Evolutionary conservation across 1,140 invertebrate species (phyloP).

Genomic region (Temnothorax curvispinosus): DNA sequence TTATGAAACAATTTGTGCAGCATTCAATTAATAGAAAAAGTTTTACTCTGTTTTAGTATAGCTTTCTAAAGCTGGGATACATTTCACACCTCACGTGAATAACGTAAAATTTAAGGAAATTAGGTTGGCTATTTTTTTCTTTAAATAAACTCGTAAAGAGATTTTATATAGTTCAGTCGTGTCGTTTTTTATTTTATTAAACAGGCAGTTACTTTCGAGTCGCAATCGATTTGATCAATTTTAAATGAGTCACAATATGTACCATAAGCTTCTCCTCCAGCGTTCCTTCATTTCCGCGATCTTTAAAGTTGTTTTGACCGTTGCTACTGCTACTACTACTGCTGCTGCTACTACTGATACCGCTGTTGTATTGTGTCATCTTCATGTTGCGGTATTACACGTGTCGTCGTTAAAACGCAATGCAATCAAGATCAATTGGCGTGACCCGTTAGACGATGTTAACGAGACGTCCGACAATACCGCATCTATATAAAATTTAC

Average conservation of each 20-base stretch:
- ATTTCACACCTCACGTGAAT: no score
- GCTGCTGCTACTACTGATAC: slow-evolving; percentile 65
- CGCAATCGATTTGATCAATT: not conserved
- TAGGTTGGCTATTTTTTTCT: not conserved
- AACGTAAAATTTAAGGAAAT: not conserved
- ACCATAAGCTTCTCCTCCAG: slow-evolving; percentile 77
- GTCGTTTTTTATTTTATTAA: not conserved
- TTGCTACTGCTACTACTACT: slow-evolving; percentile 70
- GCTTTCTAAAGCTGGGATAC: no score
- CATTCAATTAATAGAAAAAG: no score
- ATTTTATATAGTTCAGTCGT: not conserved
- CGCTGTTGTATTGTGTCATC: slow-evolving; percentile 74
- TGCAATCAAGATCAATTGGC: slow-evolving; percentile 19
- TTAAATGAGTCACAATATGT: not conserved
- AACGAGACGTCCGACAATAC: not conserved
- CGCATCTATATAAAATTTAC: slow-evolving; percentile 10
- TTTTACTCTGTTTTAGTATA: no score
- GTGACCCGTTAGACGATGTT: not conserved
- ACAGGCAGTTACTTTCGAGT: not conserved
- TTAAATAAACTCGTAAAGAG: not conserved
- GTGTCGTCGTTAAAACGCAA: not conserved
- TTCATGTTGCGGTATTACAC: not conserved
- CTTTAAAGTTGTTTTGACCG: slow-evolving; percentile 67
- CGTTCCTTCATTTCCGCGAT: slow-evolving; percentile 44
- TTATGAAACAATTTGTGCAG: no score